phyloP scores from a whole-genome alignment of 2,888 invertebrate species.

The Eudemis profundana region DNA sequence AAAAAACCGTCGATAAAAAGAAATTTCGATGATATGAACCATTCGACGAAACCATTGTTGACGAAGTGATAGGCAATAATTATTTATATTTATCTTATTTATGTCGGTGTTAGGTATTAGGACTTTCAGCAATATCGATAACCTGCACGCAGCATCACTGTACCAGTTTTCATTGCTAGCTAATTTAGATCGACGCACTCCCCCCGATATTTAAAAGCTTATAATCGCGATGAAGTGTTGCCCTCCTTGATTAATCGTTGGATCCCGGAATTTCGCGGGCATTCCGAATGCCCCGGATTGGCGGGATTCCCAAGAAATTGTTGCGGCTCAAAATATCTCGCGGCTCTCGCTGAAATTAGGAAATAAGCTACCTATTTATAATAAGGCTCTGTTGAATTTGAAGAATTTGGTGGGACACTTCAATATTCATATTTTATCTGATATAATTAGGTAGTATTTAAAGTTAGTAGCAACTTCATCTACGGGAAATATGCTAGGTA shows the following conservation, averaged over 20 bases:
- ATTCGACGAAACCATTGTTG: too few relatives aligned
- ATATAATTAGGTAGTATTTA: too few relatives aligned
- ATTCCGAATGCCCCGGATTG: conserved; percentile 56
- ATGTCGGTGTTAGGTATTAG: too few relatives aligned
- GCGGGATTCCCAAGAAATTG: conserved; percentile 51
- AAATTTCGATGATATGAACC: too few relatives aligned
- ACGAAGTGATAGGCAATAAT: too few relatives aligned
- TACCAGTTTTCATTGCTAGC: conserved; percentile 72
- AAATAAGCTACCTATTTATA: conserved; percentile 44
- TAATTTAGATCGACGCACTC: conserved; percentile 79
- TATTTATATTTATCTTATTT: too few relatives aligned
- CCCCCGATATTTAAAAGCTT: conserved; percentile 81
- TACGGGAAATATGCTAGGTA: too few relatives aligned
- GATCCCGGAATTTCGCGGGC: conserved; percentile 57
- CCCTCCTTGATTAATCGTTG: conserved; percentile 77
- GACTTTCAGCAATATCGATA: conserved; percentile 50
- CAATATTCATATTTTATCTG: conserved; percentile 19
- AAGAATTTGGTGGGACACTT: conserved; percentile 14
- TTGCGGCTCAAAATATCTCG: conserved; percentile 55
- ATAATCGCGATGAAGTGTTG: conserved; percentile 83
- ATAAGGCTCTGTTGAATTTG: conserved; percentile 35
- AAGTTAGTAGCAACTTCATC: too few relatives aligned
- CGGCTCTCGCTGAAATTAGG: conserved; percentile 43
- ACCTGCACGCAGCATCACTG: conserved; percentile 49
- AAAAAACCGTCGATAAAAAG: too few relatives aligned